Evolutionary conservation across 1,140 invertebrate species (phyloP).

Genomic region (Andrena cerasifolii): DNA sequence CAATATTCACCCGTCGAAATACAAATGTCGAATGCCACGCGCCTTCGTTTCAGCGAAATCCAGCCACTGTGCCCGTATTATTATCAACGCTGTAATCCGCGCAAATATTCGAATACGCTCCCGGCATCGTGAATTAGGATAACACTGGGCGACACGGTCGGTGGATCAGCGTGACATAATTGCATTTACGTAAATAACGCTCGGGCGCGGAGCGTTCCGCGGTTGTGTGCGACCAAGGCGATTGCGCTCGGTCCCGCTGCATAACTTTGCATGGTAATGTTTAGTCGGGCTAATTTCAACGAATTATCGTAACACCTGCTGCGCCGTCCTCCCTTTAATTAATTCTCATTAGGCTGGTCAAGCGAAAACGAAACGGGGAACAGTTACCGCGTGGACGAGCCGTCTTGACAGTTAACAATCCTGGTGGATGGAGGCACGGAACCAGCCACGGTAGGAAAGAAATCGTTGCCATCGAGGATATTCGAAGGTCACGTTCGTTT

Average conservation of each 20-base stretch:
- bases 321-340: conserved; percentile 28
- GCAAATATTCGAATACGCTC: conserved; percentile 1
- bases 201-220: not conserved
- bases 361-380: not conserved
- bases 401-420: not conserved
- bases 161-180: conserved; percentile 19
- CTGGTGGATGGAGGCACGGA: not conserved
- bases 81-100: conserved; percentile 14
- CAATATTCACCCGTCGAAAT: too few relatives aligned
- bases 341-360: conserved; percentile 34
- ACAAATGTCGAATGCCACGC: too few relatives aligned
- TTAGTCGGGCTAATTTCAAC: conserved; percentile 40
- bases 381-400: not conserved
- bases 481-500: too few relatives aligned
- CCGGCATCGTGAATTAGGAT: conserved; percentile 36
- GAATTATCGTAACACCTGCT: conserved; percentile 62
- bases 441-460: too few relatives aligned
- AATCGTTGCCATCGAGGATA: too few relatives aligned
- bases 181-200: conserved; percentile 53
- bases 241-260: conserved; percentile 24
- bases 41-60: not conserved
- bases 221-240: conserved; percentile 8
- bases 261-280: conserved; percentile 49
- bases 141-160: conserved; percentile 11
- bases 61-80: not conserved